Evolutionary conservation across 2,113 vertebrate genomes (phyloP).

Genomic region (Tragelaphus strepsiceros): DNA sequence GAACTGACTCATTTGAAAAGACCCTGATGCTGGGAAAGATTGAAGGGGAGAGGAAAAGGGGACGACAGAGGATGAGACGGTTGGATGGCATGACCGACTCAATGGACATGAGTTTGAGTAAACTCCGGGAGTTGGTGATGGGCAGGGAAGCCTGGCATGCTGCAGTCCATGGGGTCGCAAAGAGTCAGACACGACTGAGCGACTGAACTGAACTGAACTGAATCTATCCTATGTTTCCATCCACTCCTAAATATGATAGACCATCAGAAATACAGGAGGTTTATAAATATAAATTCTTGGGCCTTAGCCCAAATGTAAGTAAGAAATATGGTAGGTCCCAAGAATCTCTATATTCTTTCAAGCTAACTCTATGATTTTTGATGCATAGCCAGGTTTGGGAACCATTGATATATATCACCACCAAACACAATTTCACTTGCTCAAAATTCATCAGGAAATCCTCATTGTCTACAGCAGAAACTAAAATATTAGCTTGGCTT

Average conservation of each 20-base stretch:
- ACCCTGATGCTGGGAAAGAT: background rate
- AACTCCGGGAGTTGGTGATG: background rate
- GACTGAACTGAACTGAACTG: background rate
- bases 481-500: background rate
- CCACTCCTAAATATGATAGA: background rate
- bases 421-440: background rate
- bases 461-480: background rate
- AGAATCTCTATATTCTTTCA: background rate
- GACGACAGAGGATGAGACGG: background rate
- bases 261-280: conserved; percentile 7
- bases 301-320: background rate
- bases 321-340: background rate
- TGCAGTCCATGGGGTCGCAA: background rate
- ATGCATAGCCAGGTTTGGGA: background rate
- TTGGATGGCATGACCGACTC: background rate
- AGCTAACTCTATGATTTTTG: background rate
- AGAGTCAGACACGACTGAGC: background rate
- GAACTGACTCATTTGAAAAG: background rate
- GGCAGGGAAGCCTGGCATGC: background rate
- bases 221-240: background rate
- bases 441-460: background rate
- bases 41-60: background rate
- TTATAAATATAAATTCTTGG: background rate
- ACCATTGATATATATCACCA: background rate
- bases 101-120: background rate